Evolutionary conservation across 2,888 invertebrate species (phyloP).

Genomic region (Cheilosia grossa): DNA sequence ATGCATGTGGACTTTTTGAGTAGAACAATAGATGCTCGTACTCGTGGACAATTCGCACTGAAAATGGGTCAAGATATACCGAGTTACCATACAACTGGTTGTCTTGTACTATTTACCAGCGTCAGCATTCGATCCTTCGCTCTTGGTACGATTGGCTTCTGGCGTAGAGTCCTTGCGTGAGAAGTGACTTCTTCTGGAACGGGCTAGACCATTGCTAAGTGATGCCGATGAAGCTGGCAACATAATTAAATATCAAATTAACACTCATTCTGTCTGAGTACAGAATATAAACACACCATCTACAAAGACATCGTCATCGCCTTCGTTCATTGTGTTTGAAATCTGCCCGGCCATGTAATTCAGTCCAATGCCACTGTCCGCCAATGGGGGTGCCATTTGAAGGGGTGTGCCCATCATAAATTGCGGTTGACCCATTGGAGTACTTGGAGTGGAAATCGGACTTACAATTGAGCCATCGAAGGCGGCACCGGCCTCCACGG

Average conservation of each 20-base stretch:
- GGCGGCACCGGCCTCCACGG: conserved; percentile 82
- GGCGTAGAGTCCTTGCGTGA: conserved; percentile 83
- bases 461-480: conserved; percentile 82
- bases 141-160: conserved; percentile 78
- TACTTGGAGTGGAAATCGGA: conserved; percentile 81
- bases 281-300: conserved; percentile 76
- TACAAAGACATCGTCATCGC: conserved; percentile 82
- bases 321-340: conserved; percentile 78
- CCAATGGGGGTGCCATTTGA: conserved; percentile 79
- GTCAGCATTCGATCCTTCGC: conserved; percentile 75
- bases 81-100: conserved; percentile 33
- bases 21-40: conserved; percentile 82
- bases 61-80: conserved; percentile 54
- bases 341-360: conserved; percentile 80
- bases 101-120: conserved; percentile 56
- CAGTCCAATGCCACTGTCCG: conserved; percentile 83
- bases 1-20: conserved; percentile 82
- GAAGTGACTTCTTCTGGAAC: conserved; percentile 83
- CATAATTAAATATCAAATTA: conserved; percentile 7
- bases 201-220: conserved; percentile 80
- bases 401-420: conserved; percentile 79
- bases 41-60: conserved; percentile 82
- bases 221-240: conserved; percentile 75
- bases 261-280: background rate
- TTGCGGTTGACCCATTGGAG: conserved; percentile 80